Evolutionary conservation across 1,140 invertebrate genomes (phyloP).

Genomic region (Probaryconus sp.): DNA sequence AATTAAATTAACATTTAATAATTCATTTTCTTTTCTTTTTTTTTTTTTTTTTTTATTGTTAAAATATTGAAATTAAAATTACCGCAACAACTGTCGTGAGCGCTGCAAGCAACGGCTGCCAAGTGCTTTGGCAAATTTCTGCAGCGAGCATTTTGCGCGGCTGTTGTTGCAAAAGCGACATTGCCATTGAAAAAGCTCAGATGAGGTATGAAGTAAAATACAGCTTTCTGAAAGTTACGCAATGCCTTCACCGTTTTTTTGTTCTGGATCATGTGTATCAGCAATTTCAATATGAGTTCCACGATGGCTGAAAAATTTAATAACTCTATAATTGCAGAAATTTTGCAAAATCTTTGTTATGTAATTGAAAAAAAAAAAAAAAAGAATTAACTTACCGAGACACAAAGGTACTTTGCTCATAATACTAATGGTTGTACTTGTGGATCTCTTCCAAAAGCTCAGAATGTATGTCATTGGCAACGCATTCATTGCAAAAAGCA

Average conservation of each 20-base stretch:
- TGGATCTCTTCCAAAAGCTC: slow-evolving; percentile 70
- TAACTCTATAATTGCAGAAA: slow-evolving; percentile 1
- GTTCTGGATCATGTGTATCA: slow-evolving; percentile 29
- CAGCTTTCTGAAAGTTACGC: slow-evolving; percentile 65
- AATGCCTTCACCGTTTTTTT: slow-evolving; percentile 44
- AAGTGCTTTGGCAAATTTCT: slow-evolving; percentile 67
- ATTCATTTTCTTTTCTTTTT: slow-evolving; percentile 24
- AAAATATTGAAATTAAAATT: slow-evolving; percentile 2
- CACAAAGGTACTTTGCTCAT: slow-evolving; percentile 66
- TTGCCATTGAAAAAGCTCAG: slow-evolving; percentile 73
- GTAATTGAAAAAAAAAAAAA: no score
- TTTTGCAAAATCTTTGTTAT: slow-evolving; percentile 2
- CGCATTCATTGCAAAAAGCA: slow-evolving; percentile 70
- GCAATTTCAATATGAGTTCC: slow-evolving; percentile 59
- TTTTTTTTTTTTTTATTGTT: no score
- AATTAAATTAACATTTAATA: no score
- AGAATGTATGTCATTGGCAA: slow-evolving; percentile 67
- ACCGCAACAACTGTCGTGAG: slow-evolving; percentile 66
- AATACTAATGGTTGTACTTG: slow-evolving; percentile 62
- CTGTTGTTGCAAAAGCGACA: slow-evolving; percentile 64
- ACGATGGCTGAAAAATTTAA: slow-evolving; percentile 66
- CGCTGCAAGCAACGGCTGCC: slow-evolving; percentile 55
- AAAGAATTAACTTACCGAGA: slow-evolving; percentile 62
- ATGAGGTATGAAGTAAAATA: slow-evolving; percentile 72
- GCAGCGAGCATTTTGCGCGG: slow-evolving; percentile 70